phyloP scores from a whole-genome alignment of 2,113 vertebrate species.

The Cyprinodon variegatus region DNA sequence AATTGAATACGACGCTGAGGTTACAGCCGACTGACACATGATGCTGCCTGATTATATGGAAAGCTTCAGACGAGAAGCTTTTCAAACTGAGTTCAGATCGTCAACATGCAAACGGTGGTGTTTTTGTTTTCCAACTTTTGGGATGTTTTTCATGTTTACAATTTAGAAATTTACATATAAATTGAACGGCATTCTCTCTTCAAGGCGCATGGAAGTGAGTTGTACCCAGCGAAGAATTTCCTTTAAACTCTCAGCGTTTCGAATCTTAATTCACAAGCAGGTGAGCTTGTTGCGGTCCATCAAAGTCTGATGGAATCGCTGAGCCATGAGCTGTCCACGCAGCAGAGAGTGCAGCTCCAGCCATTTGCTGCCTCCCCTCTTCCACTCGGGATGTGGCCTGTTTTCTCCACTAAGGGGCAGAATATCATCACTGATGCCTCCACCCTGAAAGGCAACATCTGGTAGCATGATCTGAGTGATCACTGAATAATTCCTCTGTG shows the following conservation, averaged over 20 bases:
- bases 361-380: conserved; percentile 6
- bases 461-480: conserved; percentile 11
- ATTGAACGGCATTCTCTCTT: conserved; percentile 11
- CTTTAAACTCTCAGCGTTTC: conserved; percentile 23
- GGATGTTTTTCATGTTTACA: conserved; percentile 6
- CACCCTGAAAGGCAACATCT: conserved; percentile 26
- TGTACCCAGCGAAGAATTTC: conserved; percentile 6
- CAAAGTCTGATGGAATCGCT: conserved; percentile 31
- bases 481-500: not conserved
- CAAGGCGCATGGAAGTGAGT: conserved; percentile 1
- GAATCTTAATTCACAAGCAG: conserved; percentile 33
- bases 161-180: conserved; percentile 20
- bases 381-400: conserved; percentile 37
- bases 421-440: conserved; percentile 75
- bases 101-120: conserved; percentile 10
- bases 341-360: conserved; percentile 18
- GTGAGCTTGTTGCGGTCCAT: conserved; percentile 33
- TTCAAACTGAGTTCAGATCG: conserved; percentile 7
- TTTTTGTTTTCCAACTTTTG: not conserved
- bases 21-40: conserved; percentile 19
- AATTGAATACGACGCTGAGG: conserved; percentile 22
- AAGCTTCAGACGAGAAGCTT: conserved; percentile 15
- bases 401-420: conserved; percentile 82
- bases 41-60: conserved; percentile 16
- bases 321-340: conserved; percentile 17